Evolutionary conservation across 2,797 vertebrate genomes (phyloP), one percentile per base, ranked within the genome.

Genomic region (Labroides dimidiatus): DNA sequence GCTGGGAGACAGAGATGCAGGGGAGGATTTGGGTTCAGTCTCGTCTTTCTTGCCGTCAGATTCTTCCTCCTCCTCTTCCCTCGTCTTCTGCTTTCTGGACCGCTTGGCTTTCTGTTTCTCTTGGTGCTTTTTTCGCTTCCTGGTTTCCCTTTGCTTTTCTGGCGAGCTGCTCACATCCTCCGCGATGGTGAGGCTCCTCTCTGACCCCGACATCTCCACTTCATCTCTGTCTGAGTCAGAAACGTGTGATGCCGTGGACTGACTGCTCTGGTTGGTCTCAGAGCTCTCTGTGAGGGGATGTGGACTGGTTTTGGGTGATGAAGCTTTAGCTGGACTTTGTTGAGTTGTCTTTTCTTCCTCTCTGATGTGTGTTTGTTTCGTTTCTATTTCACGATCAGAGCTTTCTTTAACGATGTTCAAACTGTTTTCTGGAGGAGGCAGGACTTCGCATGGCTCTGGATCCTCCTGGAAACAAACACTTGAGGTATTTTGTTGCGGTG

Each of bases 111-210:
- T 94, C 4, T 75, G 7, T 21, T 89, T 74, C n/a, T 77, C 63
- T 5, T 83, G 83, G 20, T 87, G 85, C 11, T 82, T 94, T 75
- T 94, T 98, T 58, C 95, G 95, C 84, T 97, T 98, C 62, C 84
- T 93, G 42, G 76, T 59, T 53, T 49, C 73, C 80, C 85, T 87
- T 66, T 69, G 54, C 50, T 79, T 90, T n/a, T 77, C 86, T 17
- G 54, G 60, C 9, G 82, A 70, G 76, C 50, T 58, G 55, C 43
- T 30, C 0, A 39, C 3, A 2, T 85, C 73, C 17, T 72, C 71
- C 1, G 37, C 47, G 0, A 69, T 53, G 36, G 52, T 19, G 11
- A 69, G 61, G n/a, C 60, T 60, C 33, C 45, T 79, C 11, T 81
- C 76, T 0, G 72, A 67, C 39, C 67, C 67, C 0, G 77, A 74